Evolutionary conservation across 2,888 invertebrate species (phyloP).

Genomic region (Yponomeuta cagnagella): DNA sequence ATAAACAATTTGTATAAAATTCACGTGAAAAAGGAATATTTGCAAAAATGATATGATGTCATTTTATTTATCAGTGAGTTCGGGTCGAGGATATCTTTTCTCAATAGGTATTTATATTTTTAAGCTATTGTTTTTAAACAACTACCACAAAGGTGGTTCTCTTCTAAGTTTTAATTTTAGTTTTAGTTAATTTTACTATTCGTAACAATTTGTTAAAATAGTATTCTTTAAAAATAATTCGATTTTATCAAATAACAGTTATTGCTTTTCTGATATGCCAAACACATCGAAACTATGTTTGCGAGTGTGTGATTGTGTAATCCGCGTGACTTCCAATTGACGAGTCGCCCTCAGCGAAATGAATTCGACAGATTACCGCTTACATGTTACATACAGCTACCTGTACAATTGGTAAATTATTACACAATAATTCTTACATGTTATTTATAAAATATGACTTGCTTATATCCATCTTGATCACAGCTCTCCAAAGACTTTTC

Average conservation of each 20-base stretch:
- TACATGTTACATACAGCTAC: slow-evolving; percentile 35
- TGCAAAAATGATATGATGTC: slow-evolving; percentile 14
- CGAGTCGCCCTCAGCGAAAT: slow-evolving; percentile 11
- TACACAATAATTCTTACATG: slow-evolving; percentile 70
- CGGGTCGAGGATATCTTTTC: slow-evolving; percentile 4
- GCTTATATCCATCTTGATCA: slow-evolving; percentile 73
- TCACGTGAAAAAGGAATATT: slow-evolving; percentile 9
- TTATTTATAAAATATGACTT: slow-evolving; percentile 75
- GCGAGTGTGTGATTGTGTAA: slow-evolving; percentile 2
- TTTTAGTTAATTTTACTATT: slow-evolving; percentile 59
- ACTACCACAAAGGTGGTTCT: slow-evolving; percentile 37
- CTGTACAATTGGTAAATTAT: slow-evolving; percentile 51
- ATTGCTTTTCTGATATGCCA: slow-evolving; percentile 73
- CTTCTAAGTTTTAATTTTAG: slow-evolving; percentile 39
- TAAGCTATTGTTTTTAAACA: slow-evolving; percentile 12
- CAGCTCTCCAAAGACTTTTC: slow-evolving; percentile 74
- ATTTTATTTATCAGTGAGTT: slow-evolving; percentile 6
- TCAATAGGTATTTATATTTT: neutral
- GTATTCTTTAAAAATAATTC: slow-evolving; percentile 55
- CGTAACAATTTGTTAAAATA: slow-evolving; percentile 74
- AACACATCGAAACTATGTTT: slow-evolving; percentile 43
- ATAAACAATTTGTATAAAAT: slow-evolving; percentile 12
- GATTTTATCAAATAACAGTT: slow-evolving; percentile 71
- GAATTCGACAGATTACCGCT: slow-evolving; percentile 26
- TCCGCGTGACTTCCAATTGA: slow-evolving; percentile 17